Evolutionary conservation across 2,888 invertebrate genomes (phyloP).

Genomic region (Oxyteleia sp.): DNA sequence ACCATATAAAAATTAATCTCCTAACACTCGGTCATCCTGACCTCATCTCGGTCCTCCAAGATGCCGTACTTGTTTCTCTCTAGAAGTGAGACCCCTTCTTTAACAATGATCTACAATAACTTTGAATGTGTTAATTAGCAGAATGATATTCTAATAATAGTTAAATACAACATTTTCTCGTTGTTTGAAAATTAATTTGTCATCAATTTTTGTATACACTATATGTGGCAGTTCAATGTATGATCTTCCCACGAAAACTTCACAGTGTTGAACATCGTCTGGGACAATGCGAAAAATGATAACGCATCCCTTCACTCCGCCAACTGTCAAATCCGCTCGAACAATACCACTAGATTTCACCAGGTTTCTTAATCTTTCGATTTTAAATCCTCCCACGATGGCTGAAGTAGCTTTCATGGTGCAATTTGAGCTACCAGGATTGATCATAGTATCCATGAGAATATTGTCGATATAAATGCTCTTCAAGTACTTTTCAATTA

Average conservation of each 20-base stretch:
- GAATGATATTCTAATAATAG: no score
- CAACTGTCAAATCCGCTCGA: slow-evolving; percentile 41
- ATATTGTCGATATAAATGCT: not conserved
- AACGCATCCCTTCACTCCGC: slow-evolving; percentile 57
- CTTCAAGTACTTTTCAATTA: slow-evolving; percentile 7
- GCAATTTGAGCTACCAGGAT: slow-evolving; percentile 66
- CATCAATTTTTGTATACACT: no score
- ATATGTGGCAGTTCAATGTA: no score
- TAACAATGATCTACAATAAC: no score
- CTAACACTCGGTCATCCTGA: no score
- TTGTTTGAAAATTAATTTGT: no score
- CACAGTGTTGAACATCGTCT: slow-evolving; percentile 11
- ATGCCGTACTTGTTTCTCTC: no score
- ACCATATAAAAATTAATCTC: no score
- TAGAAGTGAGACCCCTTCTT: no score
- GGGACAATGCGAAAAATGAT: slow-evolving; percentile 16
- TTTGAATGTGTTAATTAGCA: no score
- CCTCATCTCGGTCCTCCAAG: no score
- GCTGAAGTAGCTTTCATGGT: slow-evolving; percentile 60
- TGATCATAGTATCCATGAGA: slow-evolving; percentile 53
- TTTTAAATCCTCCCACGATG: slow-evolving; percentile 12
- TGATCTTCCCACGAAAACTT: slow-evolving; percentile 15
- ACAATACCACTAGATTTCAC: slow-evolving; percentile 15
- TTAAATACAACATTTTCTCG: no score
- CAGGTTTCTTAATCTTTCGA: slow-evolving; percentile 15